Evolutionary conservation across 2,888 invertebrate species (phyloP).

Genomic region (Aromia moschata): DNA sequence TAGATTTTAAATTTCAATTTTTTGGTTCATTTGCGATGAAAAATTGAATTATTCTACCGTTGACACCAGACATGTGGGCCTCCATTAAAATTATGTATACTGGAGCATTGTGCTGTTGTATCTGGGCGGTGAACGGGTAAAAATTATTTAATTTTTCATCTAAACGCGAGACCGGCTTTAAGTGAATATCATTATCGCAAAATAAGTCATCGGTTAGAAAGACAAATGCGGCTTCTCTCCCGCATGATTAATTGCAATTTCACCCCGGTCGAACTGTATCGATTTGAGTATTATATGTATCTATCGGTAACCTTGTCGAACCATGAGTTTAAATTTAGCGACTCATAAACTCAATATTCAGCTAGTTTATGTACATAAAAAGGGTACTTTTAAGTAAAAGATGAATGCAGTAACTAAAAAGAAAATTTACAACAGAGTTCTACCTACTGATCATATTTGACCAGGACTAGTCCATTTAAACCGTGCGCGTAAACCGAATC

Average conservation of each 20-base stretch:
- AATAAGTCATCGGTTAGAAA: background rate
- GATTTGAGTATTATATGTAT: no score
- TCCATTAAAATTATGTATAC: constrained; percentile 23
- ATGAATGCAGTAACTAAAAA: no score
- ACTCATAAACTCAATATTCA: no score
- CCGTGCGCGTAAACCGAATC: no score
- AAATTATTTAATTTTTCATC: constrained; percentile 24
- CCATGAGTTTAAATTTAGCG: no score
- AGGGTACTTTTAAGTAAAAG: no score
- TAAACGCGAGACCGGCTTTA: constrained; percentile 8
- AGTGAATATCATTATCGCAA: constrained; percentile 6
- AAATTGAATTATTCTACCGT: constrained; percentile 25
- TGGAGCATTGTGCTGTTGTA: constrained; percentile 16
- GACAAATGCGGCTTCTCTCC: background rate
- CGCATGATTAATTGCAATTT: background rate
- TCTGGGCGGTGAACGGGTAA: constrained; percentile 12
- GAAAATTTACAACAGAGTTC: no score
- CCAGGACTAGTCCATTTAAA: no score
- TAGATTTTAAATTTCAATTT: constrained; percentile 23
- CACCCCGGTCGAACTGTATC: no score
- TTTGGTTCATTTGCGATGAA: constrained; percentile 24
- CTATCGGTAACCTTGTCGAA: no score
- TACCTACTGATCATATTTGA: no score
- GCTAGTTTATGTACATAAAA: no score
- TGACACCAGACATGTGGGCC: constrained; percentile 22